phyloP scores from a whole-genome alignment of 2,113 vertebrate species.

The Montifringilla adamsi region DNA sequence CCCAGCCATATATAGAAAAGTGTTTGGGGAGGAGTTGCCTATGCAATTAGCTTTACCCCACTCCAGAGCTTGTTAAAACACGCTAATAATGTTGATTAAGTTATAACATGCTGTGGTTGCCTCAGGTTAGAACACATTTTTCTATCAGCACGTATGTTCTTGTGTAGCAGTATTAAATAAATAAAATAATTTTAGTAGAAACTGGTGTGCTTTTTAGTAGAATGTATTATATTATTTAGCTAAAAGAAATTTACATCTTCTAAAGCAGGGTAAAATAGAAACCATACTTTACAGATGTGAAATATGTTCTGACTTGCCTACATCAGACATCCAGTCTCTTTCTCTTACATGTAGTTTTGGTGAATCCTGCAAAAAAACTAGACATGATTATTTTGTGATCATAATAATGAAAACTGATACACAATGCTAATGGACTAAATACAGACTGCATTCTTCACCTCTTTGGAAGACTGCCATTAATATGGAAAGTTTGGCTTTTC shows the following conservation, averaged over 20 bases:
- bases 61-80: slow-evolving; percentile 2
- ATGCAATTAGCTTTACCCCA: not conserved
- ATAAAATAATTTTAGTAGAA: not conserved
- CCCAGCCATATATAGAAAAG: not conserved
- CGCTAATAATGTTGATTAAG: not conserved
- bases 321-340: not conserved
- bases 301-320: not conserved
- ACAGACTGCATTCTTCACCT: not conserved
- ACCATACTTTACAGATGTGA: not conserved
- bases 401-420: not conserved
- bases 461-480: not conserved
- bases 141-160: not conserved
- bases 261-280: not conserved
- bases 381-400: not conserved
- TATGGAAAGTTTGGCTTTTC: not conserved
- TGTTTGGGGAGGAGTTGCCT: not conserved
- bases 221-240: not conserved
- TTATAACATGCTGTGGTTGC: not conserved
- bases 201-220: not conserved
- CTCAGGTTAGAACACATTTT: not conserved
- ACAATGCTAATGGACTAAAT: not conserved
- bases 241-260: not conserved
- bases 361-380: not conserved
- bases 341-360: not conserved
- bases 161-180: not conserved